A percentile compares a stretch with the other conserved stretches of the same genome.
Conservation (phyloP, 2,797 vertebrate species). For the Hypotaenidia philippensis region DNA sequence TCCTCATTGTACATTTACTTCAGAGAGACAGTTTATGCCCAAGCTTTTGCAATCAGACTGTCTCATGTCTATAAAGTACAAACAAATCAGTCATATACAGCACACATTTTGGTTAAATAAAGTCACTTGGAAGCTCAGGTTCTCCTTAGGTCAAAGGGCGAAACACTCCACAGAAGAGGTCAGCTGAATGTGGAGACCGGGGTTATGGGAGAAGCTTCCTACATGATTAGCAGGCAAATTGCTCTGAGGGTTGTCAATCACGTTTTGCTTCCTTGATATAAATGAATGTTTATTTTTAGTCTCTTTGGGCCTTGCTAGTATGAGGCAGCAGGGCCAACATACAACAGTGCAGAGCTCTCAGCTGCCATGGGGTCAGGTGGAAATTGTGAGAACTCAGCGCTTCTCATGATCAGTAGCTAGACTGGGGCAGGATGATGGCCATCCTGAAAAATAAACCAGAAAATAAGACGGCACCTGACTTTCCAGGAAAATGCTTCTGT, state of each 20-base stretch:
- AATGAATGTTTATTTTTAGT: slow-evolving; percentile 40
- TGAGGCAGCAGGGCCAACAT: neutral
- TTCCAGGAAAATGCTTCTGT: neutral
- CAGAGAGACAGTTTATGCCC: neutral
- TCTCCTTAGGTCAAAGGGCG: slow-evolving; percentile 81
- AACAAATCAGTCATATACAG: slow-evolving; percentile 17
- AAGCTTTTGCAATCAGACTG: neutral
- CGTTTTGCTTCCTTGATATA: neutral
- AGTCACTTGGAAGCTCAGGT: neutral
- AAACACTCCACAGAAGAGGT: slow-evolving; percentile 79
- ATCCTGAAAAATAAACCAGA: neutral
- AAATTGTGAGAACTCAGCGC: neutral
- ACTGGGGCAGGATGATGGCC: neutral
- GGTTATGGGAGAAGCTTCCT: slow-evolving; percentile 66
- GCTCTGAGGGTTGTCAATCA: slow-evolving; percentile 68
- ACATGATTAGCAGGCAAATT: slow-evolving; percentile 66
- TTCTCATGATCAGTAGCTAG: neutral
- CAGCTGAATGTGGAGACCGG: slow-evolving; percentile 47
- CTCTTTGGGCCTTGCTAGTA: neutral
- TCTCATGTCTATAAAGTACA: neutral
- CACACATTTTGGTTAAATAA: neutral
- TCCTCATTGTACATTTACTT: neutral
- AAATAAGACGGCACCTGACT: neutral
- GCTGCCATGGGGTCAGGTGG: neutral
- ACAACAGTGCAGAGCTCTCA: neutral